Base-by-base conservation (phyloP, 2,113 vertebrate species). In the Oreochromis niloticus region DNA sequence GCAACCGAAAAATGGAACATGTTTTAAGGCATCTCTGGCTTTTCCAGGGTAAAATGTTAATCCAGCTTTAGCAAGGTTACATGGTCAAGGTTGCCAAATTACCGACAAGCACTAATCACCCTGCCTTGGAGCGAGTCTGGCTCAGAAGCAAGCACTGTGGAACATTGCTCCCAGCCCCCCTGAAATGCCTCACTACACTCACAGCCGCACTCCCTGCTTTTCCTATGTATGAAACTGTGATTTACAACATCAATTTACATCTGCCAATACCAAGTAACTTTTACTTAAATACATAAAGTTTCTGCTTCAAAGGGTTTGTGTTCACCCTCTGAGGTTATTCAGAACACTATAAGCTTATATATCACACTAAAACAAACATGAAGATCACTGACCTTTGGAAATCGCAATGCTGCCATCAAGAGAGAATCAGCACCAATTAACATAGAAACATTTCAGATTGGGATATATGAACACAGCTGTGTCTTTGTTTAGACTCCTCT, bases 81-180 rank as follows among this genome's bases (percentile, higher is more conserved):
- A 83, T 94, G 93, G 93, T 94, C 95, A 96, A 96, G 95, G 94
- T 96, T 96, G 94, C 96, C 93, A 95, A 96, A 96, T 95, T 96
- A 94, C 94, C 88, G 88, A 91, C 90, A 82, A 88, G 94, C 93
- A 93, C 94, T 95, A 95, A 95, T 96, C 94, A 95, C 92, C 90
- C 52, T 90, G 93, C 95, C 94, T 95, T 7, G 85, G 82, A 94
- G 96, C 93, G 22, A 93, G 92, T 91, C 90, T 95, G 93, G 94
- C 91, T 94, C 89, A 75, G 93, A 93, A 92, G 92, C 93, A 93
- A 92, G 89, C 90, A 71, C 79, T 86, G 90, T 84, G 90, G 88
- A 93, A 93, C 91, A 71, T 41, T n/a, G 91, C 92, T 93, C 91
- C 83, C 88, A 91, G 92, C 84, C 90, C 85, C 88, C 83, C 89